phyloP scores from a whole-genome alignment of 2,113 vertebrate species.

The Indicator maculatus region DNA sequence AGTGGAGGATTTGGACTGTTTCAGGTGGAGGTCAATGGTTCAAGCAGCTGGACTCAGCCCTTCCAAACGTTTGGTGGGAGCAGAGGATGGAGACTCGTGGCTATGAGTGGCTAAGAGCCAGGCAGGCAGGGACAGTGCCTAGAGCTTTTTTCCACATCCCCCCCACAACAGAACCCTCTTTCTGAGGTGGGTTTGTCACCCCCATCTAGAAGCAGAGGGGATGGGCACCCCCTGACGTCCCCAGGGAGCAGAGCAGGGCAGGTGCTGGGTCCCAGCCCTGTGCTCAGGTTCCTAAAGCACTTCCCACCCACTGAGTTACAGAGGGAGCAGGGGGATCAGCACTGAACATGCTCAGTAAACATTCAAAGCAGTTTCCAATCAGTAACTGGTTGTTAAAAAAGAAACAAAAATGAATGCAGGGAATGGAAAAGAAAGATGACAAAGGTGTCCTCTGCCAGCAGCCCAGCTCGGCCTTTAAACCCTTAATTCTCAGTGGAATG shows the following conservation, averaged over 20 bases:
- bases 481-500: background rate
- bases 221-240: accelerated
- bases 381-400: constrained; percentile 9
- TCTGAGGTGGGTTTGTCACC: accelerated
- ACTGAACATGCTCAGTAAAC: background rate
- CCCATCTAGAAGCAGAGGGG: background rate
- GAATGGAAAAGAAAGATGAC: constrained; percentile 66
- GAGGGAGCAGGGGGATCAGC: background rate
- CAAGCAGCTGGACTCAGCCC: background rate
- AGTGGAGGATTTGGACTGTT: background rate
- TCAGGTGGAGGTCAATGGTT: constrained; percentile 10
- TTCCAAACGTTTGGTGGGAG: background rate
- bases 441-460: constrained; percentile 1
- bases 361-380: background rate
- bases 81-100: background rate
- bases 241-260: background rate
- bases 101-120: background rate
- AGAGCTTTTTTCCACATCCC: background rate
- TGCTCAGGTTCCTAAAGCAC: background rate
- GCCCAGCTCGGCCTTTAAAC: background rate
- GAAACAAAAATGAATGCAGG: constrained; percentile 63
- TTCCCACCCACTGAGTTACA: background rate
- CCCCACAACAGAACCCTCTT: background rate
- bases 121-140: background rate
- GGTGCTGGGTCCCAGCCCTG: background rate